These are phyloP conservation scores for Balanococcus diminutus DNA, from an alignment of 2,888 invertebrate species.

Conservation along the genomic window DNA sequence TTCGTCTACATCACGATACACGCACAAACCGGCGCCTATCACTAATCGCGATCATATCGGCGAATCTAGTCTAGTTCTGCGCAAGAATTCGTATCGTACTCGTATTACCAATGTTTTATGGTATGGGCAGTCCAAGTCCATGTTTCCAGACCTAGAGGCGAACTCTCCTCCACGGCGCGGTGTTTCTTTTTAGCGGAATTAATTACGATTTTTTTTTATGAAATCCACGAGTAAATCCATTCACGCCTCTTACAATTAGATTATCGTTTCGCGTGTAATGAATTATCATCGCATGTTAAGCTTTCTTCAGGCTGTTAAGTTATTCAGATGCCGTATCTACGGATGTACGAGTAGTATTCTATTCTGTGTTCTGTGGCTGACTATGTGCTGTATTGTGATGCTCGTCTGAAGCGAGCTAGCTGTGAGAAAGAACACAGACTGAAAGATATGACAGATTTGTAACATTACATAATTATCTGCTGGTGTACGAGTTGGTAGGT, in stretches of 20 bases:
- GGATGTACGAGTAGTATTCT: not conserved
- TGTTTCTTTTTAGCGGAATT: not conserved
- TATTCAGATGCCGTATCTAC: constrained; percentile 23
- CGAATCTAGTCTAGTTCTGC: not conserved
- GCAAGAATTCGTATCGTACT: not conserved
- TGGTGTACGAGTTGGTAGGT: too few relatives aligned
- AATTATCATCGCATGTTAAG: constrained; percentile 38
- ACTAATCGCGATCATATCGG: not conserved
- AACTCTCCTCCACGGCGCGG: not conserved
- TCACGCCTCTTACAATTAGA: constrained; percentile 23
- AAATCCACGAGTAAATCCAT: not conserved
- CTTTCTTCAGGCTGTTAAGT: constrained; percentile 20
- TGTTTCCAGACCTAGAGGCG: too few relatives aligned
- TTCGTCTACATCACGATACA: not conserved
- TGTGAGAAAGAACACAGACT: not conserved
- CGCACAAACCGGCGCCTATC: not conserved
- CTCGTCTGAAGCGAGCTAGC: not conserved
- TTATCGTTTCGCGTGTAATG: constrained; percentile 26
- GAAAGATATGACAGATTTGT: not conserved
- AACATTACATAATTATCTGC: not conserved
- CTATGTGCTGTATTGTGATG: not conserved
- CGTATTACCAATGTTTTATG: not conserved
- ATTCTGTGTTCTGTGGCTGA: too few relatives aligned
- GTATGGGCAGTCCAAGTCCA: too few relatives aligned
- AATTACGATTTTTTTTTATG: not conserved